phyloP scores from a whole-genome alignment of 2,113 vertebrate species.

The Porphyrio hochstetteri region DNA sequence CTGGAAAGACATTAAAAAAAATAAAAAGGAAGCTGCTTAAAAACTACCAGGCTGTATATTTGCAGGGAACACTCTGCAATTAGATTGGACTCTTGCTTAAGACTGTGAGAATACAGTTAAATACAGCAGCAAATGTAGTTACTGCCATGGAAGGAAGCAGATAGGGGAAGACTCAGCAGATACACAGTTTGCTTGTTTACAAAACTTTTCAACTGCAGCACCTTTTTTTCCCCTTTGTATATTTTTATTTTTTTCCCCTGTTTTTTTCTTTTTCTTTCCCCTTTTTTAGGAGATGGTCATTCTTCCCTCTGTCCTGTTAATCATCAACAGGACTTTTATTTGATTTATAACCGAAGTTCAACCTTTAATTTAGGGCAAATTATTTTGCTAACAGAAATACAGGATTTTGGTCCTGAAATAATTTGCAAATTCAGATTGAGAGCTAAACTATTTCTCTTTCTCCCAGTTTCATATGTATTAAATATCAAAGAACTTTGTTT shows the following conservation, averaged over 20 bases:
- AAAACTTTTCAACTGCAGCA: background rate
- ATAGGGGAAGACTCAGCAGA: background rate
- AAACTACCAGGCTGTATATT: background rate
- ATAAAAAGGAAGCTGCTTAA: background rate
- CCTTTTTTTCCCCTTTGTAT: background rate
- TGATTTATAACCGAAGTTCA: background rate
- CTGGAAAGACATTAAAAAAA: background rate
- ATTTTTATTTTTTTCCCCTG: background rate
- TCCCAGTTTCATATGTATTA: background rate
- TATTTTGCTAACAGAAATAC: background rate
- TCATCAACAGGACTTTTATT: background rate
- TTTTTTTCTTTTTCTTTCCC: background rate
- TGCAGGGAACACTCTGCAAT: background rate
- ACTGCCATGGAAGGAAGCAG: background rate
- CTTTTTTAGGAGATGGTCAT: background rate
- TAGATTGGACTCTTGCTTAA: background rate
- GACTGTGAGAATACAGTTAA: background rate
- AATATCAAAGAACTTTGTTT: background rate
- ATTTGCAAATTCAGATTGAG: background rate
- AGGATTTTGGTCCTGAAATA: background rate
- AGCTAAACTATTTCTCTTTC: fast-evolving
- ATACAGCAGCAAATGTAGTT: background rate
- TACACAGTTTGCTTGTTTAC: background rate
- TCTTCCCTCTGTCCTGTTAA: background rate
- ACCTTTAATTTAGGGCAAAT: background rate